A percentile compares a stretch with the other conserved stretches of the same genome.
phyloP scores from a whole-genome alignment of 2,113 vertebrate species.

The Xerus inauris region DNA sequence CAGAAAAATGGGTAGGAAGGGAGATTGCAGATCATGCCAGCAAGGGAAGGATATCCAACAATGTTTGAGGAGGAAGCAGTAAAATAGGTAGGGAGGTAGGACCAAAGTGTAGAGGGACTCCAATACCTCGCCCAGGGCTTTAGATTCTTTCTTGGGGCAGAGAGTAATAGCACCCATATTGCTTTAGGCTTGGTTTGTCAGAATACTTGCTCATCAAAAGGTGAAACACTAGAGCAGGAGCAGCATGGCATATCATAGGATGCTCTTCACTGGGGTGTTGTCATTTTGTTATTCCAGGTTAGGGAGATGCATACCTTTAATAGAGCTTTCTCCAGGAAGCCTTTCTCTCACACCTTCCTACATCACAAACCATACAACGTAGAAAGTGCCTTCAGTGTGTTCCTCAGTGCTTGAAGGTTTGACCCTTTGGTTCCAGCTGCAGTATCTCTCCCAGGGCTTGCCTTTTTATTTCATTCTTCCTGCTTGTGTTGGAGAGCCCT shows the following conservation, averaged over 20 bases:
- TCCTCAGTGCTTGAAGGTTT: background rate
- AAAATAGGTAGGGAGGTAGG: background rate
- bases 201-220: background rate
- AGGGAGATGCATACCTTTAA: background rate
- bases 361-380: background rate
- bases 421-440: constrained; percentile 8
- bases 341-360: background rate
- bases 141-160: background rate
- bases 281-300: background rate
- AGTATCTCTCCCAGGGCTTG: background rate
- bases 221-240: background rate
- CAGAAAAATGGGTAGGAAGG: constrained; percentile 28
- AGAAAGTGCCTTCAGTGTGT: background rate
- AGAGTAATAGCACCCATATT: background rate
- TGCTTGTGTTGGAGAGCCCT: background rate
- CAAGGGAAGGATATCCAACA: background rate
- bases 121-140: background rate
- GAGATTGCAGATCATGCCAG: background rate
- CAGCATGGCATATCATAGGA: background rate
- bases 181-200: background rate
- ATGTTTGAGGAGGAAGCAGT: background rate
- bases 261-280: background rate
- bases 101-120: background rate
- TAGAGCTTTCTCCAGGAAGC: background rate
- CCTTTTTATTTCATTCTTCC: background rate